Conservation (phyloP, 2,797 vertebrate species). For the Microctenopoma lineatum region DNA sequence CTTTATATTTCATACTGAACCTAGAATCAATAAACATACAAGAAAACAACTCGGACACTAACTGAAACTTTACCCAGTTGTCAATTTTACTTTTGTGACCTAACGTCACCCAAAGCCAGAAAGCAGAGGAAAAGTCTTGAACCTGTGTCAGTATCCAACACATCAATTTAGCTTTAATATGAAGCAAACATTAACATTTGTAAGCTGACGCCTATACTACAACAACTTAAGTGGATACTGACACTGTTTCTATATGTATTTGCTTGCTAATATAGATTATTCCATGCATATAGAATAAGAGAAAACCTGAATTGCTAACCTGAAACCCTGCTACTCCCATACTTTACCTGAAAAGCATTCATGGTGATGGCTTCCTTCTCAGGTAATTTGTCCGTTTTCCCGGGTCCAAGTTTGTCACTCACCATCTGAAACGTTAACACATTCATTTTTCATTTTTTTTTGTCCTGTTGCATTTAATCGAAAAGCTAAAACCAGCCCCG, state of each 20-base stretch:
- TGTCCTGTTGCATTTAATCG: not conserved
- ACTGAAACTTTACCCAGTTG: not conserved
- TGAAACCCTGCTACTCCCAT: not conserved
- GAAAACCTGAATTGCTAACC: too few species aligned
- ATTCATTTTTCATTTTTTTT: not conserved
- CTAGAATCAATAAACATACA: too few species aligned
- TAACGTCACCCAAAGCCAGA: not conserved
- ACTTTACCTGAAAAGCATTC: constrained; percentile 84
- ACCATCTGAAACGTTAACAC: constrained; percentile 80
- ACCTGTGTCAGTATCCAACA: too few species aligned
- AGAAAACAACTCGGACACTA: too few species aligned
- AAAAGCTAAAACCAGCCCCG: not conserved
- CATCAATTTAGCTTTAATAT: too few species aligned
- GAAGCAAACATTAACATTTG: too few species aligned
- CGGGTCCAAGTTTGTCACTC: constrained; percentile 86
- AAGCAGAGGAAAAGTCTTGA: not conserved
- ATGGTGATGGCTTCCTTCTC: constrained; percentile 83
- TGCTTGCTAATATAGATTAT: not conserved
- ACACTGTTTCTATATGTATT: not conserved
- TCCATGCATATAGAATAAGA: too few species aligned
- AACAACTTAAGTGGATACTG: not conserved
- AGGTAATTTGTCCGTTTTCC: constrained; percentile 81
- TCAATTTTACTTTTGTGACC: not conserved
- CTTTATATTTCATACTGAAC: not conserved
- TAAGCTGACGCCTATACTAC: too few species aligned